Conservation (phyloP, 64 coral and sea anemone genomes). For the Porites australiensis region DNA sequence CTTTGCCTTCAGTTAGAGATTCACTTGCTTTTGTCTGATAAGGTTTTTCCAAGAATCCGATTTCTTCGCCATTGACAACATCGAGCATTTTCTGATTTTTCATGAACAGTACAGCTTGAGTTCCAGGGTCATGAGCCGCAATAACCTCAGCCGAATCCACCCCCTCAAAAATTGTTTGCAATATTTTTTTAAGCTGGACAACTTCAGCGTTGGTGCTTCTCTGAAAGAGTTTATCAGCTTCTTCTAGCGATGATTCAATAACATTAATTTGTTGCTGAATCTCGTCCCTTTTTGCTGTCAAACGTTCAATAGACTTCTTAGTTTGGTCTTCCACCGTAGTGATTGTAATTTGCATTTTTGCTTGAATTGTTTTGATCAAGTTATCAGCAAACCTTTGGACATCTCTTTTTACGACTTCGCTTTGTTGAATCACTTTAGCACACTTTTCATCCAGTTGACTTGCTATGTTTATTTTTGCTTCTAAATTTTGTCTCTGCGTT, state of each 20-base stretch:
- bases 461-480: background rate
- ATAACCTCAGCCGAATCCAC: slow-evolving; percentile 12
- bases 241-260: slow-evolving; percentile 11
- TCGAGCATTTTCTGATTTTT: background rate
- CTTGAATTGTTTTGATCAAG: slow-evolving; percentile 53
- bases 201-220: too few relatives aligned
- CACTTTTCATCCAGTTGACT: slow-evolving; percentile 19
- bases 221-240: too few relatives aligned
- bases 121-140: slow-evolving; percentile 37
- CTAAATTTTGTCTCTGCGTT: too few relatives aligned
- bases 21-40: background rate
- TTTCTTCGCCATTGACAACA: slow-evolving; percentile 52
- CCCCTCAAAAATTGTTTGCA: slow-evolving; percentile 70
- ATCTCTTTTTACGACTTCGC: slow-evolving; percentile 38
- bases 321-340: slow-evolving; percentile 57
- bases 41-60: slow-evolving; percentile 44
- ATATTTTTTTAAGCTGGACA: background rate
- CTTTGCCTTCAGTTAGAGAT: too few relatives aligned
- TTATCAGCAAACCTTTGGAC: slow-evolving; percentile 61
- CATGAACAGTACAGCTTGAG: slow-evolving; percentile 42
- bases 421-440: slow-evolving; percentile 11
- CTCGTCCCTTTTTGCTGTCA: slow-evolving; percentile 56
- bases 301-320: slow-evolving; percentile 17
- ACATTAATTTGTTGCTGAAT: slow-evolving; percentile 29
- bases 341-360: slow-evolving; percentile 57